phyloP scores from a whole-genome alignment of 2,888 invertebrate genomes.

The Macrosiphum euphorbiae region DNA sequence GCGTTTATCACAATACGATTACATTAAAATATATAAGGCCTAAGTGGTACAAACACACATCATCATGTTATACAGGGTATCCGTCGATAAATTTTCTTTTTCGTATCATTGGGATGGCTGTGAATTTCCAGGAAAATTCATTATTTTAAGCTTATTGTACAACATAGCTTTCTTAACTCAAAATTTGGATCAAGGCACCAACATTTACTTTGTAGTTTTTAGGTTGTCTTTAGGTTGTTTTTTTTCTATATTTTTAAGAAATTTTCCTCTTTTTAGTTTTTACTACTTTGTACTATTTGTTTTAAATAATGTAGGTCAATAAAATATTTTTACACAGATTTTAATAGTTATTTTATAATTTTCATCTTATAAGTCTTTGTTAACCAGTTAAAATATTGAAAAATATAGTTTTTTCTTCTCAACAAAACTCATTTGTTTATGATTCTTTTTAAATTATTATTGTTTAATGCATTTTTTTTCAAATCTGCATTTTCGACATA shows the following conservation, averaged over 20 bases:
- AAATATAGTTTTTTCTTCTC: neutral
- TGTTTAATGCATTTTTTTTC: neutral
- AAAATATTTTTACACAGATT: neutral
- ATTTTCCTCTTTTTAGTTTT: neutral
- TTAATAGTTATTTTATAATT: neutral
- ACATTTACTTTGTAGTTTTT: neutral
- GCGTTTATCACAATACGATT: neutral
- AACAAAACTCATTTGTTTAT: neutral
- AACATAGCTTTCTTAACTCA: neutral
- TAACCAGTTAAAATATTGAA: neutral
- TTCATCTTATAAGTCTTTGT: neutral
- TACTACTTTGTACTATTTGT: neutral
- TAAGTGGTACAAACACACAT: neutral
- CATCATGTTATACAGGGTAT: neutral
- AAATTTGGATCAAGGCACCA: neutral
- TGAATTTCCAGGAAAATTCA: neutral
- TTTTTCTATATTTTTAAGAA: neutral
- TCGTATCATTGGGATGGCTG: neutral
- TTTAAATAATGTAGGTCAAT: neutral
- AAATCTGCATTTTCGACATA: neutral
- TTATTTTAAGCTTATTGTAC: neutral
- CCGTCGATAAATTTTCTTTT: neutral
- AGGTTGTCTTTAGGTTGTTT: neutral
- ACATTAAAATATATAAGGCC: neutral
- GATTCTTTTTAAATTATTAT: no score